phyloP scores from a whole-genome alignment of 2,113 vertebrate genomes.

The Empidonax alnorum region DNA sequence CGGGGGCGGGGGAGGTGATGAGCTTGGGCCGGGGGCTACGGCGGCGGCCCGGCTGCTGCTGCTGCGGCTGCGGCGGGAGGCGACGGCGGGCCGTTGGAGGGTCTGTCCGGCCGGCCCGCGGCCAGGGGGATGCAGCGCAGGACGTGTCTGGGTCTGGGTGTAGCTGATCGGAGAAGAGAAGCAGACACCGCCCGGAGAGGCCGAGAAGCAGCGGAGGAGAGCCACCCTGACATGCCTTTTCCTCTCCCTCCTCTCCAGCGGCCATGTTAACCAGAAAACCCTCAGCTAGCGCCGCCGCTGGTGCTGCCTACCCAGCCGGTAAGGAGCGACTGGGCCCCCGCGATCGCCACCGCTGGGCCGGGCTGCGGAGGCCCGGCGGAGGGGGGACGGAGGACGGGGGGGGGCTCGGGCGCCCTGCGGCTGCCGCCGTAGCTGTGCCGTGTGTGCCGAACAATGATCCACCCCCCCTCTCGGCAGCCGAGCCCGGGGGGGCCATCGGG shows the following conservation, averaged over 20 bases:
- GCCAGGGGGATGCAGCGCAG: slow-evolving; percentile 66
- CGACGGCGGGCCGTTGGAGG: slow-evolving; percentile 58
- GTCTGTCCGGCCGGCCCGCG: slow-evolving; percentile 69
- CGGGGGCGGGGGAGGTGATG: slow-evolving; percentile 72
- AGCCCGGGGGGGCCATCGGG: not conserved
- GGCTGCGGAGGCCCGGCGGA: not conserved
- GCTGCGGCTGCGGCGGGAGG: slow-evolving; percentile 61
- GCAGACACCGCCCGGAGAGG: slow-evolving; percentile 70
- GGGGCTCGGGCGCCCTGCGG: not conserved
- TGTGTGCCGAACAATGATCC: slow-evolving; percentile 15
- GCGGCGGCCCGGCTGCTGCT: slow-evolving; percentile 62
- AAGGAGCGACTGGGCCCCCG: slow-evolving; percentile 66
- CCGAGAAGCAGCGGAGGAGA: slow-evolving; percentile 71
- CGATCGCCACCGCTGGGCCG: not conserved
- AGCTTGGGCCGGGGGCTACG: slow-evolving; percentile 52
- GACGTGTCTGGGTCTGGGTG: slow-evolving; percentile 65
- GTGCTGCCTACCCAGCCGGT: slow-evolving; percentile 83
- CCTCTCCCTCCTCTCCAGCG: slow-evolving; percentile 79
- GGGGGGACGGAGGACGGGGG: not conserved
- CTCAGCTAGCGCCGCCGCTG: slow-evolving; percentile 74
- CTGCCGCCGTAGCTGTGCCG: not conserved
- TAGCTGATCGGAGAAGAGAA: slow-evolving; percentile 79
- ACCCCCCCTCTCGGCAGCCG: not conserved
- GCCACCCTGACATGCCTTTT: slow-evolving; percentile 72
- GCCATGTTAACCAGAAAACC: slow-evolving; percentile 99